A percentile compares a stretch with the other conserved stretches of the same genome.
These are phyloP conservation scores for Holacanthus passer DNA, from an alignment of 2,113 vertebrate species.

Conservation along the genomic window DNA sequence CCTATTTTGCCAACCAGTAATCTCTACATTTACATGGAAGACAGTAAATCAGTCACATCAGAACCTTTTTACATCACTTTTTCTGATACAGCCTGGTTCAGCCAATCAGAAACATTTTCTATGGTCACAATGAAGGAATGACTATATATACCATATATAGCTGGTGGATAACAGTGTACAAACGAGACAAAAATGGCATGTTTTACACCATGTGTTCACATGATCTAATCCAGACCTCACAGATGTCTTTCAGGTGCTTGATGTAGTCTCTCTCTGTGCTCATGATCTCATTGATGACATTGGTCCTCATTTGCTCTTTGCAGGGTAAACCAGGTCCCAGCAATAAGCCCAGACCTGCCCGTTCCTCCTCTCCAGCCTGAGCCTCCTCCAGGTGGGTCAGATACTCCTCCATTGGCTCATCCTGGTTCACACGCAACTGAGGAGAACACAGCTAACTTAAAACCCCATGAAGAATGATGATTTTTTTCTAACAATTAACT, in stretches of 20 bases:
- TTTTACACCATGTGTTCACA: not conserved
- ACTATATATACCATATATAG: not conserved
- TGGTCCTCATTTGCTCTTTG: slow-evolving; percentile 97
- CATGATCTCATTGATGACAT: slow-evolving; percentile 97
- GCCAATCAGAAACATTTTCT: not conserved
- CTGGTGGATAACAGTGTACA: not conserved
- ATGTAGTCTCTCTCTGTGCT: slow-evolving; percentile 97
- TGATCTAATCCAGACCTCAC: slow-evolving; percentile 88
- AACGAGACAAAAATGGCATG: not conserved
- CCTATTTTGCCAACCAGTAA: too few species aligned
- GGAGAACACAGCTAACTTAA: not conserved
- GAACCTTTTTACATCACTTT: too few species aligned
- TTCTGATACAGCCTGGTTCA: too few species aligned
- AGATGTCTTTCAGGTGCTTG: slow-evolving; percentile 98
- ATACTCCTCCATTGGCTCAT: slow-evolving; percentile 92
- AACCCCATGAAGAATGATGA: not conserved
- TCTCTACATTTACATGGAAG: too few species aligned
- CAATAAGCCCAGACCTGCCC: slow-evolving; percentile 71
- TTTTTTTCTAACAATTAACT: not conserved
- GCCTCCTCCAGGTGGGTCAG: slow-evolving; percentile 83
- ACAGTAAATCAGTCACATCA: too few species aligned
- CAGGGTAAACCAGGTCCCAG: slow-evolving; percentile 89
- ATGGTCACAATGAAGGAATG: not conserved
- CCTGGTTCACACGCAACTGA: slow-evolving; percentile 97
- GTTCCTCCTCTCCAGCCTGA: slow-evolving; percentile 80